Percentiles rank a stretch among this genome's conserved stretches.
phyloP scores from a whole-genome alignment of 2,113 vertebrate species.

The Greenwoodochromis staneri region DNA sequence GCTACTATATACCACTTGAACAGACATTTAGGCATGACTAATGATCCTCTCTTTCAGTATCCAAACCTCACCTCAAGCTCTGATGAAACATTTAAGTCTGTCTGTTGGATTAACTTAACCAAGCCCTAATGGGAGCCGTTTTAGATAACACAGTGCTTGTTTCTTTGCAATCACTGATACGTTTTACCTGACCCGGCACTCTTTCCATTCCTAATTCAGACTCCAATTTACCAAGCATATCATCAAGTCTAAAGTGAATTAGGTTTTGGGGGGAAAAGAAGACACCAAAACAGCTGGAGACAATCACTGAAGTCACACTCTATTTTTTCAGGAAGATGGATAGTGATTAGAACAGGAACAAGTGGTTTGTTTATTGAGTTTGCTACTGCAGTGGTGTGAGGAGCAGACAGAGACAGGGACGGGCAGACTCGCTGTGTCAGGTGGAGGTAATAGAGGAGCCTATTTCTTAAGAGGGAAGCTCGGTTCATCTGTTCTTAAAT shows the following conservation, averaged over 20 bases:
- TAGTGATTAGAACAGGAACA: conserved; percentile 4
- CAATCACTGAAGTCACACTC: neutral
- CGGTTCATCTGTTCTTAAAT: conserved; percentile 19
- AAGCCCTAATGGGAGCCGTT: neutral
- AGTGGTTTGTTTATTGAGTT: conserved; percentile 32
- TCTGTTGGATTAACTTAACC: neutral
- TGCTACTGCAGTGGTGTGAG: neutral
- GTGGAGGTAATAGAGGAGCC: neutral
- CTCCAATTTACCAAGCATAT: neutral
- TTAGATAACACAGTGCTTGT: neutral
- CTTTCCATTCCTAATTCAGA: neutral
- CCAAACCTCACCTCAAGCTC: neutral
- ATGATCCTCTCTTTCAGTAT: neutral
- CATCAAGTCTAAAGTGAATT: neutral
- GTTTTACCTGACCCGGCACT: neutral
- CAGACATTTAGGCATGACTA: neutral
- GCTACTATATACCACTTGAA: neutral
- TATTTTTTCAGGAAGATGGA: conserved; percentile 9
- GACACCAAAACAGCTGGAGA: neutral
- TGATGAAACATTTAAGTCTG: neutral
- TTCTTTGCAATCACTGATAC: neutral
- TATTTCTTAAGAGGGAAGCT: neutral
- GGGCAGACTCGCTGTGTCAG: neutral
- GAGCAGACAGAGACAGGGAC: neutral
- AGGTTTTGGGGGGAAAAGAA: neutral